Evolutionary conservation across 2,797 vertebrate species (phyloP).

Genomic region (Chlorospingus semifuscus): DNA sequence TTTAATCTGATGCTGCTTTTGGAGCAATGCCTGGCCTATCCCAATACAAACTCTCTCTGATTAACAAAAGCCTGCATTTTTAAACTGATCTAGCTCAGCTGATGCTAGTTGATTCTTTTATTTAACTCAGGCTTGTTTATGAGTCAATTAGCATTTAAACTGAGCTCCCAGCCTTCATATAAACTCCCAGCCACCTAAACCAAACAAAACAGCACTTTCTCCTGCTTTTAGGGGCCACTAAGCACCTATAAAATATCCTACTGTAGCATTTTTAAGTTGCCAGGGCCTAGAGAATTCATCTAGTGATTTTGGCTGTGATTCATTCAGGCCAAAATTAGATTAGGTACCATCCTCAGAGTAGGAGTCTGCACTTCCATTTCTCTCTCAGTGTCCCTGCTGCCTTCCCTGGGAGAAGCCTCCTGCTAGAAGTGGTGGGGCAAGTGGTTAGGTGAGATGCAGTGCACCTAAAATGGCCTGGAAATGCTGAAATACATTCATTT

Average conservation of each 20-base stretch:
- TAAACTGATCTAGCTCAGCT: constrained; percentile 49
- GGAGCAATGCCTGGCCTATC: constrained; percentile 45
- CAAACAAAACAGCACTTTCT: constrained; percentile 15
- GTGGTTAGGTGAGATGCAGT: not conserved
- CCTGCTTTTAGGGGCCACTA: not conserved
- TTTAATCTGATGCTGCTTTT: constrained; percentile 42
- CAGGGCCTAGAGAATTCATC: not conserved
- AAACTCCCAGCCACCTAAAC: constrained; percentile 3
- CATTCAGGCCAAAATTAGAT: not conserved
- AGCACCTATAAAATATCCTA: not conserved
- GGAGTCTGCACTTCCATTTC: not conserved
- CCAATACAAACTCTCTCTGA: constrained; percentile 46
- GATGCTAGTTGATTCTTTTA: constrained; percentile 49
- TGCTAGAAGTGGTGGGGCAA: not conserved
- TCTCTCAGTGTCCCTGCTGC: not conserved
- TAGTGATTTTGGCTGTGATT: not conserved
- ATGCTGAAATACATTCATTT: not conserved
- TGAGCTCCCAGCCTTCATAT: not conserved
- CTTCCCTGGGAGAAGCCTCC: not conserved
- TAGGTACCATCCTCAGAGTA: not conserved
- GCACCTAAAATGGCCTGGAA: not conserved
- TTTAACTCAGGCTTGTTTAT: constrained; percentile 56
- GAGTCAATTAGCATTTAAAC: constrained; percentile 62
- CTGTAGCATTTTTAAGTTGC: not conserved
- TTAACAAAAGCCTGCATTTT: constrained; percentile 62